Percentiles rank a stretch among this genome's conserved stretches.
Evolutionary conservation across 2,797 vertebrate genomes (phyloP).

Genomic region (Valencia hispanica): DNA sequence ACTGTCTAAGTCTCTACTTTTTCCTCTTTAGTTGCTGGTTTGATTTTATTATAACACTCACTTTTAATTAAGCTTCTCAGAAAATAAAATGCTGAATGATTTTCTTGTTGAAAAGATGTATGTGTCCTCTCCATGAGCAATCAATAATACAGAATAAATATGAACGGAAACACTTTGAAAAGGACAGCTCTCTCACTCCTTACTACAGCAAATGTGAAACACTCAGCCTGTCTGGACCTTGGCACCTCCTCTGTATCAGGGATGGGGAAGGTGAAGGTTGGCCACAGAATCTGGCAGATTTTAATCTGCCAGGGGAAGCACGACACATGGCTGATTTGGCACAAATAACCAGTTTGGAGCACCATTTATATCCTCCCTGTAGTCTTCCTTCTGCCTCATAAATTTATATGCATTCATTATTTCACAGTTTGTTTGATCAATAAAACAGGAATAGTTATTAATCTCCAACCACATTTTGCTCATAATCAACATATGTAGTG

Average conservation of each 20-base stretch:
- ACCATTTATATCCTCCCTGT: conserved; percentile 31
- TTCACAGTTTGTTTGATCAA: conserved; percentile 14
- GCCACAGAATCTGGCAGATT: conserved; percentile 45
- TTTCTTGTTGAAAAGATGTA: not conserved
- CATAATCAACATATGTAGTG: not conserved
- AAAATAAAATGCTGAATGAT: not conserved
- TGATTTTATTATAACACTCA: not conserved
- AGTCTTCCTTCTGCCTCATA: conserved; percentile 19
- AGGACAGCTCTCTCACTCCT: conserved; percentile 9
- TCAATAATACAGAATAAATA: not conserved
- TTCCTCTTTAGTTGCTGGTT: not conserved
- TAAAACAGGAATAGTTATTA: not conserved
- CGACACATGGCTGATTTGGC: conserved; percentile 66
- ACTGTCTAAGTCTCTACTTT: not conserved
- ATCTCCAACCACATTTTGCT: not conserved
- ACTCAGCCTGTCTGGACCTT: conserved; percentile 33
- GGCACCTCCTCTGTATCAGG: conserved; percentile 23
- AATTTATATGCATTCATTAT: conserved; percentile 15
- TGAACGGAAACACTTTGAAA: not conserved
- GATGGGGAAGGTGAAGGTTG: conserved; percentile 55
- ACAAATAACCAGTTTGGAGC: conserved; percentile 42
- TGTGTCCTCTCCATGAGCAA: not conserved
- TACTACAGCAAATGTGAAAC: conserved; percentile 10
- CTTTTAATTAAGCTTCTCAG: not conserved
- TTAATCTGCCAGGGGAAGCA: conserved; percentile 44